Conservation (phyloP, 2,113 vertebrate genomes). For the Natator depressus region DNA sequence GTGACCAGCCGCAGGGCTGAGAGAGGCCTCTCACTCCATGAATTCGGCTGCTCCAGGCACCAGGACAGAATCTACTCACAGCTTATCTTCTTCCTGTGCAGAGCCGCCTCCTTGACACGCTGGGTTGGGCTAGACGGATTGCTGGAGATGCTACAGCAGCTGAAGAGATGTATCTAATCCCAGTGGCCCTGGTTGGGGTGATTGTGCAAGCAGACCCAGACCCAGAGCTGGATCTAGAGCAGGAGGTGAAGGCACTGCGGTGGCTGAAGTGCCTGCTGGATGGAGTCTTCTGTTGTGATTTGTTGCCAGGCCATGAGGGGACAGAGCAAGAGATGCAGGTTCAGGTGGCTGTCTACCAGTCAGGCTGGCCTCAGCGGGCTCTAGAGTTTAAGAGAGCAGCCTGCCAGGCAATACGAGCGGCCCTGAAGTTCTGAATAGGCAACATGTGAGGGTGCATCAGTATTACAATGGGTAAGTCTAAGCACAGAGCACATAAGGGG, state of each 20-base stretch:
- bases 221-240: background rate
- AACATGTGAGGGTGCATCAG: background rate
- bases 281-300: slow-evolving; percentile 8
- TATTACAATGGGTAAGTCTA: background rate
- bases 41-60: background rate
- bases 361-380: background rate
- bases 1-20: background rate
- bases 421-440: slow-evolving; percentile 15
- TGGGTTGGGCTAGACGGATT: slow-evolving; percentile 9
- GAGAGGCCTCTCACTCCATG: background rate
- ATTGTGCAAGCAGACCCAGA: slow-evolving; percentile 11
- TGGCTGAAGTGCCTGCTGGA: slow-evolving; percentile 18
- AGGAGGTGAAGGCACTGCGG: background rate
- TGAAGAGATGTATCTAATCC: slow-evolving; percentile 11
- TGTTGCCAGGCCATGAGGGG: background rate
- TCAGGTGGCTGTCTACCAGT: slow-evolving; percentile 27
- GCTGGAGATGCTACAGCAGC: slow-evolving; percentile 5
- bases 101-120: background rate
- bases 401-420: slow-evolving; percentile 15
- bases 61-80: slow-evolving; percentile 27
- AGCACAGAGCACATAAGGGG: background rate
- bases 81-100: slow-evolving; percentile 20
- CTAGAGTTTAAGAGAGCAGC: slow-evolving; percentile 19
- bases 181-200: slow-evolving; percentile 15
- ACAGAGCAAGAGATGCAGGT: slow-evolving; percentile 20